These are phyloP conservation scores for Ceratina australensis DNA, from an alignment of 1,140 invertebrate genomes.

Conservation along the genomic window DNA sequence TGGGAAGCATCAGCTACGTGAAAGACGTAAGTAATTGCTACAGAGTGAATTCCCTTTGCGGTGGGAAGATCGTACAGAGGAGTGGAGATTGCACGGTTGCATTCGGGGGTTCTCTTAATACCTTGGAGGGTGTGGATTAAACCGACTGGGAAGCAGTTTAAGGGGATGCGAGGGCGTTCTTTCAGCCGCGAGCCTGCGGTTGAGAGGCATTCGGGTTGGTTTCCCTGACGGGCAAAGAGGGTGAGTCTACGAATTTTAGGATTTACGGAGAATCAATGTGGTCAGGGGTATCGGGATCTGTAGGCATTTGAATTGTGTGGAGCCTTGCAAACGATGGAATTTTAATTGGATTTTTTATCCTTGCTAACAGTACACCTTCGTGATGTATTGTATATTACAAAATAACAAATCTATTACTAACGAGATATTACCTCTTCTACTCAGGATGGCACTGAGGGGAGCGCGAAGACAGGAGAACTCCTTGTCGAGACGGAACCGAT, in stretches of 20 bases:
- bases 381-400: no score
- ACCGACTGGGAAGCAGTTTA: conserved; percentile 9
- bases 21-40: conserved; percentile 78
- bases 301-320: not conserved
- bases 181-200: conserved; percentile 12
- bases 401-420: no score
- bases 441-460: conserved; percentile 81
- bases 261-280: conserved; percentile 1
- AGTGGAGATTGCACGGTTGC: not conserved
- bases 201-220: not conserved
- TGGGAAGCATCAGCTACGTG: conserved; percentile 85
- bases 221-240: not conserved
- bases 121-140: not conserved
- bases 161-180: not conserved
- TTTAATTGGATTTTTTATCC: not conserved
- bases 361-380: no score
- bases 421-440: not conserved
- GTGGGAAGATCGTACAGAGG: not conserved
- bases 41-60: not conserved
- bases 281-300: not conserved
- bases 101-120: not conserved
- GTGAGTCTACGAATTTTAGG: not conserved
- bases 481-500: conserved; percentile 89
- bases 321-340: not conserved
- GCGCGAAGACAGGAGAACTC: conserved; percentile 84